phyloP scores from a whole-genome alignment of 2,888 invertebrate genomes.

The Invenusta paracnida region DNA sequence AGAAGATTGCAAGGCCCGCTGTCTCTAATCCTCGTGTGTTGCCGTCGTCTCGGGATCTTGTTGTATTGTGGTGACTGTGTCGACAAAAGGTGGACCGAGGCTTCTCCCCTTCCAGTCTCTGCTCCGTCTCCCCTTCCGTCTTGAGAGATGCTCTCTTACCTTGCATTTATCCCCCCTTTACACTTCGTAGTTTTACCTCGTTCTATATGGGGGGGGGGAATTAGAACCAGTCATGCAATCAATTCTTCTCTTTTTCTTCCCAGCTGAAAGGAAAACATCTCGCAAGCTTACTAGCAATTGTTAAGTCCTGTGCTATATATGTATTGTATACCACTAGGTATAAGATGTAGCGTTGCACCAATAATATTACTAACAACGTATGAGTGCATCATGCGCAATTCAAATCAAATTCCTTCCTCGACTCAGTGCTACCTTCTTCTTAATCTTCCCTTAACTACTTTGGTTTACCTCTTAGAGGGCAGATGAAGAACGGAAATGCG shows the following conservation, averaged over 20 bases:
- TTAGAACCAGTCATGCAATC: constrained; percentile 10
- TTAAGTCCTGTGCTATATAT: too few relatives aligned
- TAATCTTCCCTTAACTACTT: not conserved
- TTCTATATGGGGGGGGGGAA: not conserved
- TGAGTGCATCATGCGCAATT: not conserved
- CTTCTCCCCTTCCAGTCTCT: too few relatives aligned
- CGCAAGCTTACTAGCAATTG: too few relatives aligned
- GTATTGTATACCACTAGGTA: too few relatives aligned
- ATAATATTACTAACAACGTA: not conserved
- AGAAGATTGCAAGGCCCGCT: not conserved
- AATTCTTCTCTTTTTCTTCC: constrained; percentile 18
- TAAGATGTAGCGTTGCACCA: too few relatives aligned
- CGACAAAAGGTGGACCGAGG: not conserved
- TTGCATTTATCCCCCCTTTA: too few relatives aligned
- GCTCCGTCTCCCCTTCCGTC: not conserved
- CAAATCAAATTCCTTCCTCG: not conserved
- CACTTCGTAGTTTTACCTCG: not conserved
- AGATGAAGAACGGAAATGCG: constrained; percentile 2
- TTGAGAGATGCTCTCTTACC: too few relatives aligned
- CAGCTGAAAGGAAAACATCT: not conserved
- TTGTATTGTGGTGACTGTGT: not conserved
- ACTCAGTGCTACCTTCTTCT: too few relatives aligned
- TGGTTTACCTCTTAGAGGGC: too few relatives aligned
- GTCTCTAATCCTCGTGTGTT: too few relatives aligned
- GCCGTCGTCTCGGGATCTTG: too few relatives aligned